A percentile compares a stretch with the other conserved stretches of the same genome.
These are phyloP conservation scores for Urocynchramus pylzowi DNA, from an alignment of 2,113 vertebrate genomes.

Conservation along the genomic window DNA sequence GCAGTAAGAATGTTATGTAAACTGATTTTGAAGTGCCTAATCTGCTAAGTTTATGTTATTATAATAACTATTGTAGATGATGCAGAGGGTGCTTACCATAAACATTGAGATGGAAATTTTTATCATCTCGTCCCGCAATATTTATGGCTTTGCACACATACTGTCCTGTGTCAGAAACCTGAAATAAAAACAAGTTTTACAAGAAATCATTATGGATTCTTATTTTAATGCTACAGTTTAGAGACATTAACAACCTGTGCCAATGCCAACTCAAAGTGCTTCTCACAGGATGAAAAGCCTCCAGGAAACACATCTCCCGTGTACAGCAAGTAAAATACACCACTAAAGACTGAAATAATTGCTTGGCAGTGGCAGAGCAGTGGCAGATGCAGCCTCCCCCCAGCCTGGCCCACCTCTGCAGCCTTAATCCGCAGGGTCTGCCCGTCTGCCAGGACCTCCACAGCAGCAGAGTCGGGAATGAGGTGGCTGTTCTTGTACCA, in stretches of 20 bases:
- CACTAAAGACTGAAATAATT: neutral
- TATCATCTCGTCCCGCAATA: constrained; percentile 91
- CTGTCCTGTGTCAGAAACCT: constrained; percentile 95
- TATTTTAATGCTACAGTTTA: neutral
- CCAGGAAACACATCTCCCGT: neutral
- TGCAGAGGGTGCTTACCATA: constrained; percentile 77
- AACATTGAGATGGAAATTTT: constrained; percentile 93
- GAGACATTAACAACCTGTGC: neutral
- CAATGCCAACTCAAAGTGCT: neutral
- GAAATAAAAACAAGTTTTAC: constrained; percentile 42
- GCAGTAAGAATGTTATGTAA: neutral
- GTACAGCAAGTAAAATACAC: rapidly evolving
- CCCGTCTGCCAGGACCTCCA: constrained; percentile 75
- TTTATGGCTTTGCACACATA: constrained; percentile 95
- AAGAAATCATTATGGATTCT: neutral
- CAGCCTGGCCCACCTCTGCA: constrained; percentile 80
- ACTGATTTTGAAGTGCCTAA: neutral
- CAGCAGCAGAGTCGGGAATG: constrained; percentile 74
- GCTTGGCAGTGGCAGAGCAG: neutral
- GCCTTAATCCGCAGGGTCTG: constrained; percentile 80
- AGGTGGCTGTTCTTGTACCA: constrained; percentile 90
- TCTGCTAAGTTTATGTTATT: neutral
- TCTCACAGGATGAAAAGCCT: neutral
- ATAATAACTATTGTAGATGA: neutral
- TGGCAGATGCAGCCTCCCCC: neutral